Evolutionary conservation across 2,113 vertebrate species (phyloP), one percentile per base, ranked within the genome.

Genomic region (Chaetorhynchus papuensis): DNA sequence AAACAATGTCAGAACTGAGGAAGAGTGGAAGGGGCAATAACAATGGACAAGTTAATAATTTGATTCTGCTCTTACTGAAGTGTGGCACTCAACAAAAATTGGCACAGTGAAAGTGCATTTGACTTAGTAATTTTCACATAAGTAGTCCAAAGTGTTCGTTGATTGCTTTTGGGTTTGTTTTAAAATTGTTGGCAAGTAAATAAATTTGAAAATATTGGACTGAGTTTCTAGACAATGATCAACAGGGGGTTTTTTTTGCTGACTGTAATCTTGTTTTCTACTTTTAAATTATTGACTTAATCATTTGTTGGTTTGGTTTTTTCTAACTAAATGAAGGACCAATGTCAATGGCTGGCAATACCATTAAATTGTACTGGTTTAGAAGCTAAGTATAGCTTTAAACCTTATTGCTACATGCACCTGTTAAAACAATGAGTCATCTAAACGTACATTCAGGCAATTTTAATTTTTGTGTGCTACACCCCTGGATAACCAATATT

Each of bases 401-500:
- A 57, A 87, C 80, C 56, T 76, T 89, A 83, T 54, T 93, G 83
- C 88, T 80, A 76, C 30, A 39, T 39, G 64, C 76, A 94, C 76
- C 85, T 96, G 79, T 94, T 94, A 95, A 96, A 95, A 95, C 74
- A 95, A 35, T 80, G 90, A 95, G 49, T 96, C 90, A 93, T 57
- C 63, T 59, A 28, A 93, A 92, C 11, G 61, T 30, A 85, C 26
- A 42, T 76, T 72, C 63, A 88, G 1, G 12, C 59, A 70, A 70
- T 65, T 90, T 80, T 77, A 79, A 79, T 90, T 93, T 92, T 61
- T 77, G 79, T 53, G 28, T 65, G 54, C 33, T 90, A 80, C 75
- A 83, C 28, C 49, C 39, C 47, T 80, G 75, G 81, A 83, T 35
- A 89, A 80, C 37, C n/a, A 92, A 64, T 79, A 82, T 85, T 93